Base-by-base conservation (phyloP, 2,888 invertebrate species). In the Harpagoxenus sublaevis region DNA sequence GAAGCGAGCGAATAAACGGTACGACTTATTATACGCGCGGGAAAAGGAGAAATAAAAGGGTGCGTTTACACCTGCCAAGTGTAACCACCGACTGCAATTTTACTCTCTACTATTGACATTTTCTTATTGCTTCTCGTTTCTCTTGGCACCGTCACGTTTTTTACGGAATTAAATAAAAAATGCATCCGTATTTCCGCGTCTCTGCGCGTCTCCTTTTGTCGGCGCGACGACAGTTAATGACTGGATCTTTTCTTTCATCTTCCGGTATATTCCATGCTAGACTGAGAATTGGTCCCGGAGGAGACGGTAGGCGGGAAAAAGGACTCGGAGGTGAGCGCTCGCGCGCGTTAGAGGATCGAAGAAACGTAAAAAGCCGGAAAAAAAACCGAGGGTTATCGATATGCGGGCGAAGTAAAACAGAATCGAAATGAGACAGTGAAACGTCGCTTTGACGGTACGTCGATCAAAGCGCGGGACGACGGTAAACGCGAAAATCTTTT, bases 401-500 rank as follows among this genome's bases (percentile, higher is more conserved):
- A 94, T 94, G 93, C 93, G 93, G 93, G 93, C 88, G 91, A 91
- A 92, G 92, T 93, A 92, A 93, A 94, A 93, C 92, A 92, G 92
- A 93, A 93, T 93, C 92, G 92, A 92, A 93, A 93, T 93, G 93
- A 94, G 93, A 93, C 92, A 92, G 92, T 89, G 87, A 89, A 88
- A 83, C 82, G 86, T 60, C 70, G 88, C 92, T 93, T 93, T 93
- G 93, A 92, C 87, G 92, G 86, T 90, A 86, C 87, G 88, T 89
- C 90, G 92, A 92, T 93, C 93, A 93, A 94, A 93, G 93, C 88
- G 51, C 51, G 63, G 60, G 63, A 63, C 31, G 79, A 79, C 66
- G 77, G 83, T 63, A 82, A 77, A 71, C 75, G 74, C 28, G 81
- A 71, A 60, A 87, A 88, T 86, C 71, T 84, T 85, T 77, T 84